A percentile compares a stretch with the other conserved stretches of the same genome.
Conservation (phyloP, 2,888 invertebrate species). For the Ferdinandea cuprea region DNA sequence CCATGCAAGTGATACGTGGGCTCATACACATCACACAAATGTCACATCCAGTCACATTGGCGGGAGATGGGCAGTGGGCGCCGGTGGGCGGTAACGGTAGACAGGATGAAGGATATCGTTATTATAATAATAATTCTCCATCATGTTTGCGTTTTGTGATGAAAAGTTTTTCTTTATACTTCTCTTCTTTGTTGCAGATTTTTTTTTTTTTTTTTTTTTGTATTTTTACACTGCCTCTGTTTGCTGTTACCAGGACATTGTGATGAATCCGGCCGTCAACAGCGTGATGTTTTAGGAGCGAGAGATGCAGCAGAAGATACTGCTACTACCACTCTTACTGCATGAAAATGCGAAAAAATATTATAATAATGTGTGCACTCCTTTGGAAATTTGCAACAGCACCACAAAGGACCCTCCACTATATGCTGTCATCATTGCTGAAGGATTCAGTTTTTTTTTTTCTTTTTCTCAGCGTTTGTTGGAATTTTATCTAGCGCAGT, state of each 20-base stretch:
- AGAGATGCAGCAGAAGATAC: slow-evolving; percentile 39
- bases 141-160: slow-evolving; percentile 66
- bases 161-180: slow-evolving; percentile 25
- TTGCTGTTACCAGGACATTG: slow-evolving; percentile 58
- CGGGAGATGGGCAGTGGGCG: too few species aligned
- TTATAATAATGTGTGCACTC: slow-evolving; percentile 75
- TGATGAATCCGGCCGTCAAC: slow-evolving; percentile 61
- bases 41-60: slow-evolving; percentile 66
- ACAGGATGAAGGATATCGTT: slow-evolving; percentile 74
- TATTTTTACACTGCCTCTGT: background rate
- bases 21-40: slow-evolving; percentile 67
- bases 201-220: slow-evolving; percentile 16
- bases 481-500: slow-evolving; percentile 10
- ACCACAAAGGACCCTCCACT: slow-evolving; percentile 71
- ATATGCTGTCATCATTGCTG: slow-evolving; percentile 61
- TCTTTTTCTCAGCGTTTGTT: slow-evolving; percentile 12
- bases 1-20: slow-evolving; percentile 66
- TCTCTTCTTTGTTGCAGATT: background rate
- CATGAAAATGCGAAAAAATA: slow-evolving; percentile 63
- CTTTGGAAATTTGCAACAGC: slow-evolving; percentile 71
- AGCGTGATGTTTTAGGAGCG: slow-evolving; percentile 52
- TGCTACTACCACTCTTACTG: slow-evolving; percentile 14
- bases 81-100: too few species aligned
- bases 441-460: slow-evolving; percentile 26
- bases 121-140: slow-evolving; percentile 74